A percentile compares a stretch with the other conserved stretches of the same genome.
Evolutionary conservation across 2,797 vertebrate genomes (phyloP).

Genomic region (Holocentrus rufus): DNA sequence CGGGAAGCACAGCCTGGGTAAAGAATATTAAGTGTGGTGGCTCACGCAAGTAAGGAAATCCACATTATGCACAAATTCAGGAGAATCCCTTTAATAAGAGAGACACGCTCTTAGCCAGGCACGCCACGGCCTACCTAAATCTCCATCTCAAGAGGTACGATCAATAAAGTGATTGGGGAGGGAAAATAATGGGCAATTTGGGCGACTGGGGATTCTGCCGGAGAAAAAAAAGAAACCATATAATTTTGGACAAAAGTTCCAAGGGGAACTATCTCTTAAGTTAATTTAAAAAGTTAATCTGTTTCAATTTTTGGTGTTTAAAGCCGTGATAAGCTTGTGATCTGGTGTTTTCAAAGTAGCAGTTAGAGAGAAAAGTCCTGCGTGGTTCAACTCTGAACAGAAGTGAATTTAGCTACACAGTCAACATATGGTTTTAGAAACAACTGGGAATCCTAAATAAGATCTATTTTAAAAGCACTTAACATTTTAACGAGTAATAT

Average conservation of each 20-base stretch:
- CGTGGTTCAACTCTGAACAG: neutral
- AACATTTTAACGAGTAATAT: neutral
- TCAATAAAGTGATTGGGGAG: constrained; percentile 64
- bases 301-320: constrained; percentile 39
- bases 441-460: neutral
- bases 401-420: neutral
- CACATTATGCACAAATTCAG: constrained; percentile 45
- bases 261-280: constrained; percentile 27
- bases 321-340: constrained; percentile 24
- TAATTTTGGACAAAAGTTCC: constrained; percentile 47
- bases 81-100: constrained; percentile 57
- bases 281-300: constrained; percentile 52
- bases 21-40: constrained; percentile 36
- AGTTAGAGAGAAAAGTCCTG: constrained; percentile 2
- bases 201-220: constrained; percentile 46
- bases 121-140: constrained; percentile 45
- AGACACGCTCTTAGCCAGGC: constrained; percentile 46
- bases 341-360: constrained; percentile 35
- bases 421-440: neutral
- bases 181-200: constrained; percentile 69
- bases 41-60: constrained; percentile 38
- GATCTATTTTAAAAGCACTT: neutral
- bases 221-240: constrained; percentile 38
- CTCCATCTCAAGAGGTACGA: constrained; percentile 50
- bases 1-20: constrained; percentile 53